Base-by-base conservation (phyloP, 2,113 vertebrate genomes). In the Anarhynchus alexandrinus region DNA sequence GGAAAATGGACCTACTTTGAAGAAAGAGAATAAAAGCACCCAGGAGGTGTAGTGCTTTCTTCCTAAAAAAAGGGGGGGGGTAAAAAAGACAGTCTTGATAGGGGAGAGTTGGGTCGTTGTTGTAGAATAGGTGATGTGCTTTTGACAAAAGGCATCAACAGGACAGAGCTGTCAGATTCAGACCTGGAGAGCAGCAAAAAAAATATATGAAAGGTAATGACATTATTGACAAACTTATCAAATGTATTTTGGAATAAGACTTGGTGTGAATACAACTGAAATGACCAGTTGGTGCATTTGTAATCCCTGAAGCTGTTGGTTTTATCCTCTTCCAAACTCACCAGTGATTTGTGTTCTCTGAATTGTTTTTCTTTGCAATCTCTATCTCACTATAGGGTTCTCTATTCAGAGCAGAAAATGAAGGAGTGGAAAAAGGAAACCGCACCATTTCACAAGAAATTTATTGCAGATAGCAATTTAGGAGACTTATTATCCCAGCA, bases 391-490 rank as follows among this genome's bases (percentile, higher is more conserved):
- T 93, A 78, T 96, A 96, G 96, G 94, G 67, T 95, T 95, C 96
- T 82, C 62, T 74, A 91, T 94, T 97, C 93, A 97, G 84, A 93
- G 65, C 85, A 93, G 88, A 97, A 96, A 97, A 94, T 96, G 79
- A 96, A 95, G 70, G 96, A 94, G 76, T 62, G 70, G 93, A 86
- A 82, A 94, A 93, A 80, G 89, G 92, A 97, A 97, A 95, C 54
- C 47, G 80, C 97, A 97, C 91, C 90, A 97, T 97, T 95, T 96
- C 93, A 90, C 70, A 76, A 96, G 36, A 98, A 97, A 97, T 97
- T 94, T 97, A 96, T 97, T 97, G 94, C 83, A 95, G 96, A 97
- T 91, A 95, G 83, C 93, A 97, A 93, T 97, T 97, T 94, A 90
- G 51, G 78, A 94, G 92, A 91, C 78, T 96, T 90, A 92, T 98